Evolutionary conservation across 2,113 vertebrate species (phyloP), one percentile per base, ranked within the genome.

Genomic region (Motacilla alba): DNA sequence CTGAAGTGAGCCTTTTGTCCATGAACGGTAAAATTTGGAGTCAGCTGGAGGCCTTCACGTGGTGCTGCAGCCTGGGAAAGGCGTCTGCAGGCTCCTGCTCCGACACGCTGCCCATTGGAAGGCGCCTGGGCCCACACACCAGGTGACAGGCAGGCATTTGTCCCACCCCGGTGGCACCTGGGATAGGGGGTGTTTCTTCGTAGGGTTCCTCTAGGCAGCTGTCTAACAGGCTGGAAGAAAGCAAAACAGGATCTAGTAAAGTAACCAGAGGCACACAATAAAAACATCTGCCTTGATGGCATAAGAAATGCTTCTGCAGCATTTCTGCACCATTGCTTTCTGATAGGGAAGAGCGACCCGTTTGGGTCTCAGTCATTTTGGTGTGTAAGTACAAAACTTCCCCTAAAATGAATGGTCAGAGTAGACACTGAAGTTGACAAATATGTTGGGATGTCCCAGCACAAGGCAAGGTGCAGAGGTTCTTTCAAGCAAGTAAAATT

Each of bases 121-220:
- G 27, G 59, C 0, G 0, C 37, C 19, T 2, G n/a, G 46, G 18
- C 43, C n/a, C 10, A 1, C 0, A 0, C 18, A 12, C 15, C 1
- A 2, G 26, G 24, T 21, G 30, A 50, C 33, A 7, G 46, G 17
- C 10, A 23, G 28, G 19, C 0, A 1, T 52, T 58, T 67, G 66
- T 50, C 62, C 41, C 50, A 59, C 24, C 41, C 31, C 23, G 39
- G 41, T 33, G 44, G 53, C 6, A 63, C 41, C 19, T n/a, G 52
- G 64, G 35, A 35, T n/a, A 22, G 9, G 6, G 7, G 3, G 6
- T 11, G 9, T 10, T 41, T 90, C 60, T 76, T 47, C n/a, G 5
- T 22, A 41, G 13, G 6, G 11, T 70, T 87, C 28, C 53, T 83
- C 37, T n/a, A n/a, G 9, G 70, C 19, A 59, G 23, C 41, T 80